Evolutionary conservation across 2,113 vertebrate genomes (phyloP).

Genomic region (Oreocharis arfaki): DNA sequence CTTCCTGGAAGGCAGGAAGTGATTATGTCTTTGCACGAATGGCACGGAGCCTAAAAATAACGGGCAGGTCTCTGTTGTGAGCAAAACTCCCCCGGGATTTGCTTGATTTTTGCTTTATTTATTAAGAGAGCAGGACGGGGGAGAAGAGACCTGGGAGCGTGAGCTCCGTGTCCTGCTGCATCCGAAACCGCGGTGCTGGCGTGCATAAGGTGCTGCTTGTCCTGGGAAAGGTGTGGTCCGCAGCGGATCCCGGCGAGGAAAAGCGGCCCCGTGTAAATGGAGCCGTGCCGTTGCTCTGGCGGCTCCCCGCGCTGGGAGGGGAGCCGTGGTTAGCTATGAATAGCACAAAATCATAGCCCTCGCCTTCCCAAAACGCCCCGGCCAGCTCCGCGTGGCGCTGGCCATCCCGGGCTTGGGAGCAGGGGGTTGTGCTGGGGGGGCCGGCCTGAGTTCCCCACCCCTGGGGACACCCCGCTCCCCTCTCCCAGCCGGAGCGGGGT

Average conservation of each 20-base stretch:
- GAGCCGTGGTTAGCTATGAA: constrained; percentile 44
- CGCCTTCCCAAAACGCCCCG: neutral
- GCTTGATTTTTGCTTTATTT: neutral
- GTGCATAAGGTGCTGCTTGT: neutral
- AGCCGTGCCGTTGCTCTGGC: neutral
- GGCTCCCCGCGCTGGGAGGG: neutral
- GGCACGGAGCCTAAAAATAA: constrained; percentile 47
- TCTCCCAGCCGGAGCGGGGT: neutral
- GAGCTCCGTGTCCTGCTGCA: fast-evolving
- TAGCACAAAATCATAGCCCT: constrained; percentile 58
- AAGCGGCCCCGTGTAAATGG: neutral
- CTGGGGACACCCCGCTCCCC: neutral
- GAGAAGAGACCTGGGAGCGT: neutral
- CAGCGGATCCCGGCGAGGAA: neutral
- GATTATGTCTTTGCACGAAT: constrained; percentile 3
- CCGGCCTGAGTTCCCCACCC: fast-evolving
- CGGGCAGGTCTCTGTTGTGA: constrained; percentile 1
- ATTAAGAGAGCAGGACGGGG: neutral
- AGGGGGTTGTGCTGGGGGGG: neutral
- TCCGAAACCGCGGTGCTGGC: neutral
- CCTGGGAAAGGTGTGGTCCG: neutral
- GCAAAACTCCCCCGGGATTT: neutral
- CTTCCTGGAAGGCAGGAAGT: constrained; percentile 63
- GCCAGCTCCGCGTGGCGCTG: neutral
- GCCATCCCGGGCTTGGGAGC: neutral